Evolutionary conservation across 64 coral and sea anemone species (phyloP).

Genomic region (Stichodactyla helianthus): DNA sequence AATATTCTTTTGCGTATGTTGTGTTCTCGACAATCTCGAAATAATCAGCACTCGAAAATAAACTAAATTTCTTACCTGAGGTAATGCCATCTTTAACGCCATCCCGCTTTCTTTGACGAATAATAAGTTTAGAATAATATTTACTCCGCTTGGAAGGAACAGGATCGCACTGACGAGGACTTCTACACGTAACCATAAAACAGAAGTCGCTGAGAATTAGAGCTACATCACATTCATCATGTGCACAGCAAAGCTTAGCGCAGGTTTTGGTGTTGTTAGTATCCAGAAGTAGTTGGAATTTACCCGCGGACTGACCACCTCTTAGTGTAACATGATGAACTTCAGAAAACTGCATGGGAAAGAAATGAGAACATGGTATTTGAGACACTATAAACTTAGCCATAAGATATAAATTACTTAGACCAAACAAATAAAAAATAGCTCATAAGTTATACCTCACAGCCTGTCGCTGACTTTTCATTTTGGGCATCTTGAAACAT

Average conservation of each 20-base stretch:
- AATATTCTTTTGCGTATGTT: too few relatives aligned
- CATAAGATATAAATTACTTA: too few relatives aligned
- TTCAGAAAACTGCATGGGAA: slow-evolving; percentile 10
- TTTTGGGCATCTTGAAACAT: not conserved
- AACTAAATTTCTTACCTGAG: not conserved
- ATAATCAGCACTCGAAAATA: not conserved
- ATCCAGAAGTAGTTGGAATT: slow-evolving; percentile 36
- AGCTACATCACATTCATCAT: slow-evolving; percentile 60
- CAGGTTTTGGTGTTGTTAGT: slow-evolving; percentile 34
- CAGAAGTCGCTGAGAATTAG: slow-evolving; percentile 65
- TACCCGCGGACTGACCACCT: slow-evolving; percentile 45
- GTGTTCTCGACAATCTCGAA: not conserved
- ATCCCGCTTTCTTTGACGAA: not conserved
- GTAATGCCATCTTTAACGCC: not conserved
- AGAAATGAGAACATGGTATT: not conserved
- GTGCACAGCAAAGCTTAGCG: slow-evolving; percentile 54
- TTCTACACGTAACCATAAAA: slow-evolving; percentile 60
- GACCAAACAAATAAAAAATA: not conserved
- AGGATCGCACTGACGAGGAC: slow-evolving; percentile 27
- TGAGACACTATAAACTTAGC: not conserved
- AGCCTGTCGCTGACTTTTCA: not conserved
- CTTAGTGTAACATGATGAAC: slow-evolving; percentile 50
- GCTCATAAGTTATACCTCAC: not conserved
- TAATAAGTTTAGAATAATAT: slow-evolving; percentile 28
- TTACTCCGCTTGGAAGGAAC: slow-evolving; percentile 24